Evolutionary conservation across 2,888 invertebrate genomes (phyloP).

Genomic region (Cheilosia impressa): DNA sequence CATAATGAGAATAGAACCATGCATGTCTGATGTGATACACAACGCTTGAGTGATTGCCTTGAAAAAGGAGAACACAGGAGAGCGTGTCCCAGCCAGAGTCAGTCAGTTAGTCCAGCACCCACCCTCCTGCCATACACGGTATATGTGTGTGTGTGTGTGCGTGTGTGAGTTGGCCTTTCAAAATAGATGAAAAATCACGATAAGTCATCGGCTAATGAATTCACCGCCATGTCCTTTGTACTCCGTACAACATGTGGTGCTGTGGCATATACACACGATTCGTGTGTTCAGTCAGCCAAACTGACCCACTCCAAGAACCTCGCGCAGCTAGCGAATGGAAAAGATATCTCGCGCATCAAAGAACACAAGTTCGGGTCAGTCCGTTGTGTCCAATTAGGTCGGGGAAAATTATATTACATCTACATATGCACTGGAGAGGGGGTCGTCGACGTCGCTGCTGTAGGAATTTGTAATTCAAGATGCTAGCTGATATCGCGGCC

Average conservation of each 20-base stretch:
- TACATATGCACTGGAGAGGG: constrained; percentile 26
- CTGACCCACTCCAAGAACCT: constrained; percentile 68
- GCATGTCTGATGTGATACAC: constrained; percentile 64
- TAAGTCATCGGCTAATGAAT: constrained; percentile 72
- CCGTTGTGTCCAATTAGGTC: constrained; percentile 69
- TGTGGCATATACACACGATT: background rate
- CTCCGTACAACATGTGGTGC: constrained; percentile 35
- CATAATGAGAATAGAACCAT: constrained; percentile 53
- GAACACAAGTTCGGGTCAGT: constrained; percentile 65
- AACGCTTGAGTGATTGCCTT: constrained; percentile 66
- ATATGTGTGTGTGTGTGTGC: background rate
- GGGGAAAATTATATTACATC: constrained; percentile 45
- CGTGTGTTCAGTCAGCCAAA: constrained; percentile 40
- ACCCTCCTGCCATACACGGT: constrained; percentile 18
- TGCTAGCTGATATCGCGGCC: constrained; percentile 58
- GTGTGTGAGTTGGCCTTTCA: constrained; percentile 2
- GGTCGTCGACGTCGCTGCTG: constrained; percentile 15
- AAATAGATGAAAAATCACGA: constrained; percentile 73
- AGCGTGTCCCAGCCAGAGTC: constrained; percentile 36
- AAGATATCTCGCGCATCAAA: constrained; percentile 60
- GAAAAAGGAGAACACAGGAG: constrained; percentile 21
- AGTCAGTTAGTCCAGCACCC: constrained; percentile 1
- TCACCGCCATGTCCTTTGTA: constrained; percentile 56
- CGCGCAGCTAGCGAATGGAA: constrained; percentile 7
- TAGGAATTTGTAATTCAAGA: constrained; percentile 73